These are phyloP conservation scores for Lutraria rhynchaena DNA, from an alignment of 1,140 invertebrate genomes.

Conservation along the genomic window DNA sequence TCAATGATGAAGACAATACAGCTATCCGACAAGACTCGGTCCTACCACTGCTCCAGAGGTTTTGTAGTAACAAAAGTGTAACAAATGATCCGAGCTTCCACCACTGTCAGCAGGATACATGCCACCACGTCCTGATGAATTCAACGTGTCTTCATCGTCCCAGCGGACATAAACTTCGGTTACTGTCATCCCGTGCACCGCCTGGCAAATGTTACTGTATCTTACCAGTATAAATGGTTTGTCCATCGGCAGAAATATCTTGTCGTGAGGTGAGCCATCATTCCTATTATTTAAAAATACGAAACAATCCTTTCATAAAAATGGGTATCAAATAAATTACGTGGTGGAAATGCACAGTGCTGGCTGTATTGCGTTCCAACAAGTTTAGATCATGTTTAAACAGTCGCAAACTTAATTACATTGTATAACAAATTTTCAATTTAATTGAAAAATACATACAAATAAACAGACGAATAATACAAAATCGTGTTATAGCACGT, in stretches of 20 bases:
- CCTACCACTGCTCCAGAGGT: neutral
- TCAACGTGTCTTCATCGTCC: conserved; percentile 47
- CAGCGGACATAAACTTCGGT: conserved; percentile 18
- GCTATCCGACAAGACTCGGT: conserved; percentile 56
- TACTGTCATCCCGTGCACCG: conserved; percentile 23
- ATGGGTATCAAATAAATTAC: no score
- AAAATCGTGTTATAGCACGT: no score
- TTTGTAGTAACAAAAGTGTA: conserved; percentile 46
- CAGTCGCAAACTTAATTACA: no score
- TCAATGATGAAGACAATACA: no score
- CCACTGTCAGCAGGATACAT: conserved; percentile 38
- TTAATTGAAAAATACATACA: no score
- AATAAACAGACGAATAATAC: no score
- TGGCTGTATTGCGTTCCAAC: no score
- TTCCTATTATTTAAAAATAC: no score
- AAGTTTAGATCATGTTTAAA: no score
- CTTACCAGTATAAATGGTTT: conserved; percentile 20
- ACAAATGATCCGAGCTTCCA: conserved; percentile 32
- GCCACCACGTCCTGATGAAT: conserved; percentile 4
- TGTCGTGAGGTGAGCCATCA: neutral
- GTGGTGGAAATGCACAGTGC: no score
- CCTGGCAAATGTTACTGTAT: conserved; percentile 5
- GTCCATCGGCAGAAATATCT: conserved; percentile 18
- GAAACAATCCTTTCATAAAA: no score
- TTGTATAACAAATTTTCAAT: no score